Conservation (phyloP, 2,888 invertebrate genomes). For the Heteromurus nitidus region DNA sequence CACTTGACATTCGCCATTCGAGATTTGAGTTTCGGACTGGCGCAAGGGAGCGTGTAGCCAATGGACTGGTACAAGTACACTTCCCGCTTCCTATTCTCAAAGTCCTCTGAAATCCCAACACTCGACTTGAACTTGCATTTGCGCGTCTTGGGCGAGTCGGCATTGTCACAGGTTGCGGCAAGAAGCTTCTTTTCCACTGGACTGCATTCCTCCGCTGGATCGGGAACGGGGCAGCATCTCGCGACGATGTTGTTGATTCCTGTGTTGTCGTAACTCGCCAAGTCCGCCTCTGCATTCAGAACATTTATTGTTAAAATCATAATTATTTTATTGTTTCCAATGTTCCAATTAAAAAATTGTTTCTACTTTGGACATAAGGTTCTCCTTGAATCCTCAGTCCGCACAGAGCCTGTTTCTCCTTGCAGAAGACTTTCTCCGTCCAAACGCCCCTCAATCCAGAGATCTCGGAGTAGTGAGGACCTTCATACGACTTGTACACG, state of each 20-base stretch:
- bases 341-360: neutral
- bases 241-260: slow-evolving; percentile 51
- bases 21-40: neutral
- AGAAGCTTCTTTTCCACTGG: slow-evolving; percentile 35
- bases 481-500: slow-evolving; percentile 52
- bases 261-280: slow-evolving; percentile 43
- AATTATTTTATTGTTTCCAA: neutral
- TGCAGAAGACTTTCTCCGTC: slow-evolving; percentile 21
- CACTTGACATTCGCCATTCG: neutral
- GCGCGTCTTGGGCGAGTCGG: slow-evolving; percentile 27
- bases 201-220: slow-evolving; percentile 37
- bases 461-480: slow-evolving; percentile 16
- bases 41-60: slow-evolving; percentile 12
- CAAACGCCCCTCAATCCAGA: slow-evolving; percentile 51
- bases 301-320: neutral
- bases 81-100: neutral
- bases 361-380: neutral
- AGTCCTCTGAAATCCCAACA: slow-evolving; percentile 11
- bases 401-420: neutral
- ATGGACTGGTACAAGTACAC: slow-evolving; percentile 51
- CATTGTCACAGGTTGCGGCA: slow-evolving; percentile 38
- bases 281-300: neutral
- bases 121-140: slow-evolving; percentile 32
- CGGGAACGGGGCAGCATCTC: slow-evolving; percentile 53
- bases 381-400: slow-evolving; percentile 1